phyloP scores from a whole-genome alignment of 2,888 invertebrate species.

The Parnassius apollo region DNA sequence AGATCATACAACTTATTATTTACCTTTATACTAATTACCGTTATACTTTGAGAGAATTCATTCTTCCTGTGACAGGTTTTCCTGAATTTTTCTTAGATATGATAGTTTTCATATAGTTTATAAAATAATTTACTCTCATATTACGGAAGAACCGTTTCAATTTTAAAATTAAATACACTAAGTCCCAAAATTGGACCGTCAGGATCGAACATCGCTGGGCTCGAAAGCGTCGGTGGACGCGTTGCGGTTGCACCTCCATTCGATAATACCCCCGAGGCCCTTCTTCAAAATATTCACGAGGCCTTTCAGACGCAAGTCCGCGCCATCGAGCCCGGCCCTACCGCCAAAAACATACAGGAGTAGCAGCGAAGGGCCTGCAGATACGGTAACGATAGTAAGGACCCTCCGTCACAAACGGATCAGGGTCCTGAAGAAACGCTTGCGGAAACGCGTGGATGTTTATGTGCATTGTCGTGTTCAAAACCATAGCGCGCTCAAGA shows the following conservation, averaged over 20 bases:
- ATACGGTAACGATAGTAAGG: constrained; percentile 65
- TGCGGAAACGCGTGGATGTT: constrained; percentile 69
- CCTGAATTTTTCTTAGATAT: too few relatives aligned
- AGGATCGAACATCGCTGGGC: constrained; percentile 79
- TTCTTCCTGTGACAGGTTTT: too few relatives aligned
- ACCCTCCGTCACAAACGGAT: constrained; percentile 61
- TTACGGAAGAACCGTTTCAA: neutral
- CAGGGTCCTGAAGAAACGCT: constrained; percentile 61
- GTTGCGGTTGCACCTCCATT: constrained; percentile 79
- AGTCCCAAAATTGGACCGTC: constrained; percentile 41
- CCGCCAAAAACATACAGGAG: constrained; percentile 78
- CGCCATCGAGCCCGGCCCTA: constrained; percentile 83
- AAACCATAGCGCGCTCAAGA: constrained; percentile 51
- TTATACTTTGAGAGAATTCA: too few relatives aligned
- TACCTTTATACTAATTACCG: too few relatives aligned
- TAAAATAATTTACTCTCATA: neutral
- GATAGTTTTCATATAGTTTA: too few relatives aligned
- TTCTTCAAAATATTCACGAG: constrained; percentile 84
- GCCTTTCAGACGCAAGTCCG: constrained; percentile 86
- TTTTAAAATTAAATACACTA: constrained; percentile 5
- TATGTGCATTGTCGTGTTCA: constrained; percentile 73
- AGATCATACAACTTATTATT: too few relatives aligned
- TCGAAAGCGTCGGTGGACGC: constrained; percentile 75
- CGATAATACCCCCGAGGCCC: constrained; percentile 78
- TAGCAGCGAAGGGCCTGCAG: constrained; percentile 75